Conservation (phyloP, 2,797 vertebrate genomes). For the Tauraco hartlaubi region DNA sequence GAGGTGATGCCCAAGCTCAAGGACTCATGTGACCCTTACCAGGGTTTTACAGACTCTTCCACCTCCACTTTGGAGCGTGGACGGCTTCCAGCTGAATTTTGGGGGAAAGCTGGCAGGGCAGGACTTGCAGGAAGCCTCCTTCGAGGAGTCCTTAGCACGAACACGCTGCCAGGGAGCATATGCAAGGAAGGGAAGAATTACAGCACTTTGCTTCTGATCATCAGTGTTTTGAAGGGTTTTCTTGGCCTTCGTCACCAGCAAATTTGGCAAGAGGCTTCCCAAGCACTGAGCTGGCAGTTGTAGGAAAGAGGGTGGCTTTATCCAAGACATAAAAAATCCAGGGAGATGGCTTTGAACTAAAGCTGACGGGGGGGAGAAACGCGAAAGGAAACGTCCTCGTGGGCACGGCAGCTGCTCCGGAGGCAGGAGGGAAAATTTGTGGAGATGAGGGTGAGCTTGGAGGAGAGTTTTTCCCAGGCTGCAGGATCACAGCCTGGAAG, state of each 20-base stretch:
- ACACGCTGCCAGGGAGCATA: not conserved
- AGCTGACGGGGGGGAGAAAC: not conserved
- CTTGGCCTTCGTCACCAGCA: slow-evolving; percentile 36
- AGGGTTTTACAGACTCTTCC: not conserved
- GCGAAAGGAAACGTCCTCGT: not conserved
- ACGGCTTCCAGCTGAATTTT: not conserved
- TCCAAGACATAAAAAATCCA: slow-evolving; percentile 24
- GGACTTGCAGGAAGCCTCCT: not conserved
- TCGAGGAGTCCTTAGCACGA: not conserved
- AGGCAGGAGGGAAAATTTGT: not conserved
- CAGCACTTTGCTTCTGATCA: slow-evolving; percentile 26
- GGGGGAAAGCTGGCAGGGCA: not conserved
- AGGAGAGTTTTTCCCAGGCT: not conserved
- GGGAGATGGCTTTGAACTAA: not conserved
- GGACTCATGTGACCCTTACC: not conserved
- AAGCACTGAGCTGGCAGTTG: slow-evolving; percentile 16
- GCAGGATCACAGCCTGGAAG: not conserved
- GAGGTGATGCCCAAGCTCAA: not conserved
- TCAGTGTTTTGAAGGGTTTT: slow-evolving; percentile 43
- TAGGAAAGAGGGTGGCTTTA: not conserved
- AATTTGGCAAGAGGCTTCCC: slow-evolving; percentile 54
- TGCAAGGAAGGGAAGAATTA: not conserved
- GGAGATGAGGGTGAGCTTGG: not conserved
- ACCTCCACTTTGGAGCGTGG: accelerated
- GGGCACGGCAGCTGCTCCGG: not conserved